Percentiles rank a stretch among this genome's conserved stretches.
These are phyloP conservation scores for Argentina silus DNA, from an alignment of 2,797 vertebrate species.

Conservation along the genomic window DNA sequence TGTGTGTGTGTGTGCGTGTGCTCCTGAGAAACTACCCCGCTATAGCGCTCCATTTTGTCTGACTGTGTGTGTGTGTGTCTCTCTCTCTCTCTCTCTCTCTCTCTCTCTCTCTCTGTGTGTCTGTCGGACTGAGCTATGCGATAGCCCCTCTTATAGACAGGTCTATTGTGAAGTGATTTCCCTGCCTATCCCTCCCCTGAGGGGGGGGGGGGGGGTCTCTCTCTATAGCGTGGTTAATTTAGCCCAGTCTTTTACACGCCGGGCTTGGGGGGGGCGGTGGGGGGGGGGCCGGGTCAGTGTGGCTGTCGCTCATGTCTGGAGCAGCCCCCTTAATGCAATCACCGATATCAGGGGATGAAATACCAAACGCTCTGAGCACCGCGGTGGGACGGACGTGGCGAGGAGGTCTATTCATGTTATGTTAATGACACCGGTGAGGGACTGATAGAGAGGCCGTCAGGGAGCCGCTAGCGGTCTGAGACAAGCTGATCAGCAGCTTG, in stretches of 20 bases:
- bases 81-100: background rate
- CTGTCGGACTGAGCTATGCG: background rate
- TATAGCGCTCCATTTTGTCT: background rate
- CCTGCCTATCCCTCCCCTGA: background rate
- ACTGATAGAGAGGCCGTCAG: slow-evolving; percentile 65
- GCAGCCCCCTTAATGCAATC: slow-evolving; percentile 51
- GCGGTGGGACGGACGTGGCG: slow-evolving; percentile 17
- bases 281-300: background rate
- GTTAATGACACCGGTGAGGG: slow-evolving; percentile 66
- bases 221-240: slow-evolving; percentile 36
- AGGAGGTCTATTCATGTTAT: slow-evolving; percentile 65
- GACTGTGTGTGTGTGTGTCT: background rate
- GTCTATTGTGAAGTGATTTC: slow-evolving; percentile 7
- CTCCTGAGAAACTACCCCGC: too few species aligned
- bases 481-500: slow-evolving; percentile 58
- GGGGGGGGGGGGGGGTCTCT: slow-evolving; percentile 9
- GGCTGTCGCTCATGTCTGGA: background rate
- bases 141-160: background rate
- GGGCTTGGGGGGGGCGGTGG: too few species aligned
- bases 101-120: too few species aligned
- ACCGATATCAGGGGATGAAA: slow-evolving; percentile 61
- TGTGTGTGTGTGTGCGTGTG: slow-evolving; percentile 1
- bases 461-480: slow-evolving; percentile 35
- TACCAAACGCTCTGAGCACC: slow-evolving; percentile 27
- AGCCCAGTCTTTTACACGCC: slow-evolving; percentile 36